These are phyloP conservation scores for Scytalopus superciliaris DNA, from an alignment of 2,113 vertebrate species.

Conservation along the genomic window DNA sequence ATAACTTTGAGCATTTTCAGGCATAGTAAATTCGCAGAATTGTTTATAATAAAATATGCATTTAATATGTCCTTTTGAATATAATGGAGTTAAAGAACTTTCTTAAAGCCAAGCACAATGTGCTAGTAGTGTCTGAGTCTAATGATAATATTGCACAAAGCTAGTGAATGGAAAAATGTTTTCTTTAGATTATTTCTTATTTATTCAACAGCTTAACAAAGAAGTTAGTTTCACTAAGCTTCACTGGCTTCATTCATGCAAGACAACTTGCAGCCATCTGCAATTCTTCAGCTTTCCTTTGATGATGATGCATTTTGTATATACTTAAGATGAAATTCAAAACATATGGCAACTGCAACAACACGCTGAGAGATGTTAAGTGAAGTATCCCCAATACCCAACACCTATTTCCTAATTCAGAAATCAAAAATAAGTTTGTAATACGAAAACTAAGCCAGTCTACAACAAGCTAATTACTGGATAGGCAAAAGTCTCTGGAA, in stretches of 20 bases:
- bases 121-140: slow-evolving; percentile 71
- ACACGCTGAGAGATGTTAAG: background rate
- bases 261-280: slow-evolving; percentile 46
- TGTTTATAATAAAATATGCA: slow-evolving; percentile 79
- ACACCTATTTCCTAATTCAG: background rate
- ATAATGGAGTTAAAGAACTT: slow-evolving; percentile 53
- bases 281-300: slow-evolving; percentile 30
- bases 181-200: slow-evolving; percentile 51
- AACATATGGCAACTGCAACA: background rate
- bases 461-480: background rate
- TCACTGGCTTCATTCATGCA: slow-evolving; percentile 53
- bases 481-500: background rate
- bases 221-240: slow-evolving; percentile 50
- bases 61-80: slow-evolving; percentile 69
- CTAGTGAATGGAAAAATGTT: slow-evolving; percentile 76
- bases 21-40: slow-evolving; percentile 77
- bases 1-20: slow-evolving; percentile 78
- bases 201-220: slow-evolving; percentile 67
- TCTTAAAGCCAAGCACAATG: slow-evolving; percentile 67
- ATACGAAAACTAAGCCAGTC: background rate
- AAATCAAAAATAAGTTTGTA: background rate
- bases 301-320: slow-evolving; percentile 4
- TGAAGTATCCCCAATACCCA: background rate
- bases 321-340: slow-evolving; percentile 32
- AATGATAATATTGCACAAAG: slow-evolving; percentile 85